Percentiles rank a stretch among this genome's conserved stretches.
Conservation (phyloP, 2,888 invertebrate species). For the Erebia ligea region DNA sequence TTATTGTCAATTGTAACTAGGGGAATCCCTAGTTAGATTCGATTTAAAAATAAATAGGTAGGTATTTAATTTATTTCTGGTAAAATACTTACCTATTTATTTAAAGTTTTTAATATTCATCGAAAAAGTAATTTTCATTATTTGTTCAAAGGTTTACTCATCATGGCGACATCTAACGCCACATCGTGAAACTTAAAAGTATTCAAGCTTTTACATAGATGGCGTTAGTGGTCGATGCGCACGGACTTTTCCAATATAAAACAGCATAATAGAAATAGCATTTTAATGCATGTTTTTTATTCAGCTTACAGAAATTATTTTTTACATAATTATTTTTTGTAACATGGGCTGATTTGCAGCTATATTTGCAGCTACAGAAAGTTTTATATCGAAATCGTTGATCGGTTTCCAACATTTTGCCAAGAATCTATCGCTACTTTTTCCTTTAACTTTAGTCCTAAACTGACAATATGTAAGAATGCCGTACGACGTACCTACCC, state of each 20-base stretch:
- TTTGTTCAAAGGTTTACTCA: background rate
- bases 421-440: constrained; percentile 14
- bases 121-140: too few species aligned
- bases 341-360: background rate
- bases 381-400: background rate
- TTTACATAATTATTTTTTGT: background rate
- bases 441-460: constrained; percentile 14
- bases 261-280: background rate
- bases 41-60: background rate
- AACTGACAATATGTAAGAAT: constrained; percentile 33
- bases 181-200: constrained; percentile 17
- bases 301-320: background rate
- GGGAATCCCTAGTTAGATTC: too few species aligned
- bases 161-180: constrained; percentile 36
- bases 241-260: constrained; percentile 15
- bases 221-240: constrained; percentile 34
- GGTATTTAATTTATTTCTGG: too few species aligned
- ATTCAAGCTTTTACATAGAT: constrained; percentile 30
- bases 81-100: background rate
- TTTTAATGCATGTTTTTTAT: background rate
- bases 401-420: background rate
- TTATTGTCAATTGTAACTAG: too few species aligned
- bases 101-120: too few species aligned
- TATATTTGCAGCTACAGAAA: background rate
- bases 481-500: constrained; percentile 26